A percentile compares a stretch with the other conserved stretches of the same genome.
phyloP scores from a whole-genome alignment of 1,140 invertebrate species.

The Potamilus streckersoni region DNA sequence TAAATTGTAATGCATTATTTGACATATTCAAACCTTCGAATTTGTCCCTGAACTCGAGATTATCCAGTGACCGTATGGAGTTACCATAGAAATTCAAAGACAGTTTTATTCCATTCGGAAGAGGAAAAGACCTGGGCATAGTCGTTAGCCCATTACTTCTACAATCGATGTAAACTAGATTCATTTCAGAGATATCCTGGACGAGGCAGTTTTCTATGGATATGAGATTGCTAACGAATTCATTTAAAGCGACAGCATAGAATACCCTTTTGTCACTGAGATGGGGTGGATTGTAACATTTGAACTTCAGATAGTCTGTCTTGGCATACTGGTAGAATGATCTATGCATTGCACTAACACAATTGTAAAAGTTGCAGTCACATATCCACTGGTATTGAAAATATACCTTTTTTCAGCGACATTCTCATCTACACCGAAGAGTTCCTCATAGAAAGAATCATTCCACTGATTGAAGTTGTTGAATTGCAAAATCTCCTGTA shows the following conservation, averaged over 20 bases:
- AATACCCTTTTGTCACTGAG: slow-evolving; percentile 24
- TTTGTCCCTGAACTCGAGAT: slow-evolving; percentile 21
- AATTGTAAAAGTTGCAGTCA: slow-evolving; percentile 34
- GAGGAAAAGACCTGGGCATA: slow-evolving; percentile 25
- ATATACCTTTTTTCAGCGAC: too few relatives aligned
- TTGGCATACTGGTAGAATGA: slow-evolving; percentile 29
- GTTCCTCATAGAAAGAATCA: too few relatives aligned
- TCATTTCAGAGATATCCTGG: slow-evolving; percentile 30
- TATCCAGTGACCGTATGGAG: slow-evolving; percentile 22
- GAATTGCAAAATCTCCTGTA: too few relatives aligned
- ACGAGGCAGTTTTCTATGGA: slow-evolving; percentile 28
- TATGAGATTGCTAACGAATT: slow-evolving; percentile 37
- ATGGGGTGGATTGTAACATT: slow-evolving; percentile 12
- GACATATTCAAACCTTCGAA: slow-evolving; percentile 26
- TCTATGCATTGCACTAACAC: slow-evolving; percentile 10
- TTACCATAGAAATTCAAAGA: slow-evolving; percentile 32
- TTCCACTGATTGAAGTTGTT: too few relatives aligned
- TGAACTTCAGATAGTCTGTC: slow-evolving; percentile 9
- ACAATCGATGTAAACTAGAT: slow-evolving; percentile 33
- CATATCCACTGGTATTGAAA: slow-evolving; percentile 14
- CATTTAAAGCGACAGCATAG: slow-evolving; percentile 24
- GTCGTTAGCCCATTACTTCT: slow-evolving; percentile 9
- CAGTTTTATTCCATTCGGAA: slow-evolving; percentile 15
- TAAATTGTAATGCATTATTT: slow-evolving; percentile 18
- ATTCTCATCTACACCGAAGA: too few relatives aligned